A percentile compares a stretch with the other conserved stretches of the same genome.
These are phyloP conservation scores for Asteroscopus sphinx DNA, from an alignment of 2,888 invertebrate species.

Conservation along the genomic window DNA sequence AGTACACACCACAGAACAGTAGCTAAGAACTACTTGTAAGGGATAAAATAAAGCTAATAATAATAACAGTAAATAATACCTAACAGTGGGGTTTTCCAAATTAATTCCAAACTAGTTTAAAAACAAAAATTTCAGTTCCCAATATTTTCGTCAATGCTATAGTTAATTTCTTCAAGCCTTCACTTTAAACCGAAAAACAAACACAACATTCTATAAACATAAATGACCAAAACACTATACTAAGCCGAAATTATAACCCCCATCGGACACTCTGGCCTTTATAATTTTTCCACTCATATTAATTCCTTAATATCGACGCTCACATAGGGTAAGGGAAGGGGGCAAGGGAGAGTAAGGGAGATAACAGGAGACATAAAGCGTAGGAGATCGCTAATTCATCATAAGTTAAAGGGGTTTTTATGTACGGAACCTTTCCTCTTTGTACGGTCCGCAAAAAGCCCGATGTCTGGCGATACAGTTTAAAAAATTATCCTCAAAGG, in stretches of 20 bases:
- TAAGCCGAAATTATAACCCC: slow-evolving; percentile 44
- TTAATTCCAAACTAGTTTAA: no score
- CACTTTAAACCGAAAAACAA: background rate
- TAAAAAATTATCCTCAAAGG: slow-evolving; percentile 79
- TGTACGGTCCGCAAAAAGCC: slow-evolving; percentile 83
- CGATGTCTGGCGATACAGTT: slow-evolving; percentile 74
- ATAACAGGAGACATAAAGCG: slow-evolving; percentile 89
- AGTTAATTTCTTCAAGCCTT: no score
- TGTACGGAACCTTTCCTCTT: slow-evolving; percentile 80
- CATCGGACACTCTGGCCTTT: slow-evolving; percentile 64
- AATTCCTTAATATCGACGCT: slow-evolving; percentile 87
- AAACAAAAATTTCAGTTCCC: no score
- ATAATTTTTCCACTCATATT: slow-evolving; percentile 86
- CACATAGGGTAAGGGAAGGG: slow-evolving; percentile 60
- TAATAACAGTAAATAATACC: no score
- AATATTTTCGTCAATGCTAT: no score
- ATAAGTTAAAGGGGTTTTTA: slow-evolving; percentile 90
- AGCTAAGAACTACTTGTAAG: no score
- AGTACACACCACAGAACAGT: no score
- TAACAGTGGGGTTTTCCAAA: no score
- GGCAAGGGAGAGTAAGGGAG: slow-evolving; percentile 71
- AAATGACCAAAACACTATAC: slow-evolving; percentile 20
- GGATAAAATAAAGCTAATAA: no score
- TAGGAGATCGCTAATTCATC: slow-evolving; percentile 90
- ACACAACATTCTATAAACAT: slow-evolving; percentile 16